Base-by-base conservation (phyloP, 2,113 vertebrate species). In the Pao palembangensis region DNA sequence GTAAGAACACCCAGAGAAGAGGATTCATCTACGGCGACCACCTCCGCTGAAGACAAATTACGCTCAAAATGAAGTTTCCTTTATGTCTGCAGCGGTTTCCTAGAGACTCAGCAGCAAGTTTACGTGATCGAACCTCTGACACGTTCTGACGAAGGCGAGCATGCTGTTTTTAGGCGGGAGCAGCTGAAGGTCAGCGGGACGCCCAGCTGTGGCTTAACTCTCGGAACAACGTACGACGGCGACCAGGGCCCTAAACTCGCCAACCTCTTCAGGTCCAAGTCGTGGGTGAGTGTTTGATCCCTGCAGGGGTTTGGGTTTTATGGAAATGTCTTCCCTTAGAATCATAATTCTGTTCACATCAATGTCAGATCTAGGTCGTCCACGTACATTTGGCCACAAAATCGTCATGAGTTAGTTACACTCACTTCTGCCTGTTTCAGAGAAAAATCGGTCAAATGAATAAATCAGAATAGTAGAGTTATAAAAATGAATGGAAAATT, bases 61-160 rank as follows among this genome's bases (percentile, higher is more conserved):
- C 3, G 46, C n/a, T 8, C 7, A 49, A 49, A 49, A 11, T 1
- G 18, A 19, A 3, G 17, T 23, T 28, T 3, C 6, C 3, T 3
- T 8, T 34, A 51, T 65, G 0, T 57, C 19, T 6, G 1, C 80
- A 98, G 96, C 8, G 96, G 96, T 18, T 93, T 93, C 58, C 78
- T 97, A 63, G 80, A 11, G 15, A 85, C 86, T 0, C 85, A 73
- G 1, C 83, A 86, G n/a, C 81, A 88, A 6, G 57, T 91, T 8
- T 95, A 91, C 64, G 67, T 96, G 63, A 94, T 98, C 0, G 94
- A 96, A 70, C 94, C 95, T 3, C 82, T 98, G 81, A 79, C 64
- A 18, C 64, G 18, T 7, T 46, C 64, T 0, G 83, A 31, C 0
- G 62, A 83, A 0, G 91, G 88, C 0, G 83, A n/a, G 6, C 95